A percentile compares a stretch with the other conserved stretches of the same genome.
These are phyloP conservation scores for Bos indicus DNA, from an alignment of 2,113 vertebrate species.

Conservation along the genomic window DNA sequence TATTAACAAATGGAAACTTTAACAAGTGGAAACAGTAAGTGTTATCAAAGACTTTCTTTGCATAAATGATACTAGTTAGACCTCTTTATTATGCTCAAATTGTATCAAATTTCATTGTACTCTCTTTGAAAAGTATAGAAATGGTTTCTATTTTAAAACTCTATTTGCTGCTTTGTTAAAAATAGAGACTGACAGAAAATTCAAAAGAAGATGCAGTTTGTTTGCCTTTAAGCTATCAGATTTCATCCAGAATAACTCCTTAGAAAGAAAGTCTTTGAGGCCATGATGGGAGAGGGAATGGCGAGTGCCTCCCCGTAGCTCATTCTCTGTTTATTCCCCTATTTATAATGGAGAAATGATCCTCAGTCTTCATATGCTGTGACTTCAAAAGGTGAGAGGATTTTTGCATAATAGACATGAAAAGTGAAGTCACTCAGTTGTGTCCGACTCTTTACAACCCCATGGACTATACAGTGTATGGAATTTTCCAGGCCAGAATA, in stretches of 20 bases:
- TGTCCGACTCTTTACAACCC: neutral
- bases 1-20: neutral
- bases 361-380: neutral
- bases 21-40: neutral
- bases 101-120: neutral
- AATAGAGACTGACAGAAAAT: neutral
- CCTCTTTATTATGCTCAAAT: neutral
- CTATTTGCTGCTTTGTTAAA: neutral
- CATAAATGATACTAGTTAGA: neutral
- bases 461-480: neutral
- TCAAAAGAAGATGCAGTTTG: neutral
- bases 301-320: neutral
- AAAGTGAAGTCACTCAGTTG: neutral
- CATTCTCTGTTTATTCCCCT: neutral
- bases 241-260: neutral
- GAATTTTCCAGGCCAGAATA: neutral
- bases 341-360: neutral
- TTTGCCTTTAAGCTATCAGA: neutral
- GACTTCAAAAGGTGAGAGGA: neutral
- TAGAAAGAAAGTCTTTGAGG: neutral
- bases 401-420: neutral
- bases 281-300: neutral
- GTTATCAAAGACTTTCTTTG: neutral
- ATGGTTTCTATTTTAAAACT: neutral
- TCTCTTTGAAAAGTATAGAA: neutral